Base-by-base conservation (phyloP, 2,888 invertebrate species). In the Pantelozetes paolii region DNA sequence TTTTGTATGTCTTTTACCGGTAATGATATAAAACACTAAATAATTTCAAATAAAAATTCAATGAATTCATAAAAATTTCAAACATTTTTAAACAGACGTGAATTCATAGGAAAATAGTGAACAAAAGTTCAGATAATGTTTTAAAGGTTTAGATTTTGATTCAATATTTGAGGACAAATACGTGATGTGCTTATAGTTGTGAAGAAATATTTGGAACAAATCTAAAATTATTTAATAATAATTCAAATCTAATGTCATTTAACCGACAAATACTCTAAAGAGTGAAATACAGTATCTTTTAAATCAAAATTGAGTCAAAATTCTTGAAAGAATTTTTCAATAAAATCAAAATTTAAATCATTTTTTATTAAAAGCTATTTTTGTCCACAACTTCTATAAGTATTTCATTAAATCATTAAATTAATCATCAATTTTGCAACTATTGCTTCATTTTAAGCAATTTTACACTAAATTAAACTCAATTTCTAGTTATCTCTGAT, bases 1-100 rank as follows among this genome's bases (percentile, higher is more conserved):
- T 86, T 85, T 80, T 91, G 92, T 0, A 99, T 82, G 81, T 94
- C 90, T 79, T 97, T 95, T 20, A 99, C 88, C 76, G 98, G 36
- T 36, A 84, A 77, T 90, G 89, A 83, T 99, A 99, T 79, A 99
- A 98, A 36, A 99, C 88, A 74, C 96, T 95, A 82, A 89, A 89
- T 59, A 86, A 82, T 79, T 87, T 88, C 42, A 97, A 83, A 0
- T 82, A 75, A 3, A 95, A 85, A 15, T 82, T 82, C 72, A 83
- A 83, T n/a, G n/a, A 36, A 8, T 36, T 36, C 9, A 36, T 36
- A 36, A 9, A 36, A 36, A 36, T 36, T n/a, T n/a, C n/a, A n/a
- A n/a, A n/a, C n/a, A n/a, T 36, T 36, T 36, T 5, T 36, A 36
- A 5, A 36, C 5, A 36, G 5, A 36, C 36, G 6, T 36, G 36